These are phyloP conservation scores for Thermophis baileyi DNA, from an alignment of 2,113 vertebrate genomes.

Conservation along the genomic window DNA sequence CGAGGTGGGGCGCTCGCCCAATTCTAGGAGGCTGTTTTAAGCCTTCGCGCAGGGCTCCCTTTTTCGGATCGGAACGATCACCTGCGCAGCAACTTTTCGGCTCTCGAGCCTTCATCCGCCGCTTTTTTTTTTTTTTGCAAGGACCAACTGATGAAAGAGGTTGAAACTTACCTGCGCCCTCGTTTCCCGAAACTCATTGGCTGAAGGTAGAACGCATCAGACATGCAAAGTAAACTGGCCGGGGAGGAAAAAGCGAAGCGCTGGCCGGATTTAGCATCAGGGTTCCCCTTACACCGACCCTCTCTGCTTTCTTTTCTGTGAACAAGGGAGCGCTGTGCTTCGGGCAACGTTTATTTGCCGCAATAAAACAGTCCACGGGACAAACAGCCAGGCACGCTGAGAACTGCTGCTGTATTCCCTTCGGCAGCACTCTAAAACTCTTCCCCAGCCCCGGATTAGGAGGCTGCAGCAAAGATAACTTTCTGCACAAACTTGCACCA, in stretches of 20 bases:
- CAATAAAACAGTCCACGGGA: background rate
- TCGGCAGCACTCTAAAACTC: background rate
- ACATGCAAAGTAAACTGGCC: background rate
- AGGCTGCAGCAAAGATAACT: background rate
- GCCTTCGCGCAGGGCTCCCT: background rate
- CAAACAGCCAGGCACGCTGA: background rate
- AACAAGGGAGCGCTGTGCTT: background rate
- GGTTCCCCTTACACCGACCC: background rate
- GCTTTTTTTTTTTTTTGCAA: background rate
- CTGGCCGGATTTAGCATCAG: background rate
- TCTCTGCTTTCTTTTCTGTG: accelerated
- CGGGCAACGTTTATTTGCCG: background rate
- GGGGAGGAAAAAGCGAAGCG: background rate
- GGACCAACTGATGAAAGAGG: background rate
- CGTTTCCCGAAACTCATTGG: background rate
- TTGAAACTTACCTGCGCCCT: background rate
- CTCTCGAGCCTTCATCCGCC: background rate
- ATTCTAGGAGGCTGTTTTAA: background rate
- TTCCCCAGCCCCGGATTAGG: background rate
- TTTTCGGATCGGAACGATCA: background rate
- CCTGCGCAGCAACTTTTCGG: too few species aligned
- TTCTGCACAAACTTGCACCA: background rate
- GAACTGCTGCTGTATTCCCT: background rate
- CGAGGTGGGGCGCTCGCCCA: background rate
- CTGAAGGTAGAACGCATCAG: background rate